A percentile compares a stretch with the other conserved stretches of the same genome.
Evolutionary conservation across 2,888 invertebrate species (phyloP).

Genomic region (Heliconius ismenius): DNA sequence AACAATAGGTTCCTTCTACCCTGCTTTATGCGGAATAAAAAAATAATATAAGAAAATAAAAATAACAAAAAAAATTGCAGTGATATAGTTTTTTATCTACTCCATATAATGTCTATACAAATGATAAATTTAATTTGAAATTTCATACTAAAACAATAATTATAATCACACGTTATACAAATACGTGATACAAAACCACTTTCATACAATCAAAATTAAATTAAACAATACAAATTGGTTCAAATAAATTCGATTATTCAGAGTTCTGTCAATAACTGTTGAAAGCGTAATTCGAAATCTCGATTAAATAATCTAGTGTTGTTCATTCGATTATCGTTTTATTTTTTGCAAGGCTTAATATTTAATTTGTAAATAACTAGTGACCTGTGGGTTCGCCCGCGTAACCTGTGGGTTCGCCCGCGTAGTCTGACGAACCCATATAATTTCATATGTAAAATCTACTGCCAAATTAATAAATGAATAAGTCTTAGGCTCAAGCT

Average conservation of each 20-base stretch:
- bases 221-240: conserved; percentile 7
- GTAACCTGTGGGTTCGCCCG: background rate
- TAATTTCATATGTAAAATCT: too few relatives aligned
- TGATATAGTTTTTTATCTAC: too few relatives aligned
- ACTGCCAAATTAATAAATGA: too few relatives aligned
- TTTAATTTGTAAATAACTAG: background rate
- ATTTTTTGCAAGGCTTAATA: conserved; percentile 1
- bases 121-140: too few relatives aligned
- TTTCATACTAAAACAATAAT: too few relatives aligned
- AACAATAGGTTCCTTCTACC: too few relatives aligned
- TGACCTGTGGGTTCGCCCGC: background rate
- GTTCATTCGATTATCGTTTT: conserved; percentile 22
- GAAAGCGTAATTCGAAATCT: conserved; percentile 18
- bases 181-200: background rate
- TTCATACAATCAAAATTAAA: background rate
- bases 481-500: too few relatives aligned
- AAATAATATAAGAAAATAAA: too few relatives aligned
- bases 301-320: conserved; percentile 15
- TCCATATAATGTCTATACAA: too few relatives aligned
- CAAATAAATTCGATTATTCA: background rate
- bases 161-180: background rate
- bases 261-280: background rate
- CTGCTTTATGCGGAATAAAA: too few relatives aligned
- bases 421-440: background rate
- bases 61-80: too few relatives aligned